phyloP scores from a whole-genome alignment of 2,113 vertebrate genomes.

The Laticauda laticaudata region DNA sequence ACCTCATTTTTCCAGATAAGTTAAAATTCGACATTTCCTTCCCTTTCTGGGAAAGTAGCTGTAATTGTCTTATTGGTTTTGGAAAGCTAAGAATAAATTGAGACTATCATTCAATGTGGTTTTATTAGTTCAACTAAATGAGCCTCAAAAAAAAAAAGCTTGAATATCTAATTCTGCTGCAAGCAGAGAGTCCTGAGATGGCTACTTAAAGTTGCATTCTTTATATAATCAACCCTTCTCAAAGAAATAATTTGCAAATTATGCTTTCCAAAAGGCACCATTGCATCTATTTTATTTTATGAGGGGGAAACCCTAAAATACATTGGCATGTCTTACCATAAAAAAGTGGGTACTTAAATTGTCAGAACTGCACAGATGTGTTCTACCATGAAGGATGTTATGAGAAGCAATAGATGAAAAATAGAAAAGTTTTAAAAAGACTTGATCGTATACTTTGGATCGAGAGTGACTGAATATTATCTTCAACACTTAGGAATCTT shows the following conservation, averaged over 20 bases:
- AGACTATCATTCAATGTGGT: not conserved
- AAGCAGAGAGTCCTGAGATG: not conserved
- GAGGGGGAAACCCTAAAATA: not conserved
- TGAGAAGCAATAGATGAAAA: not conserved
- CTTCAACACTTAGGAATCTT: not conserved
- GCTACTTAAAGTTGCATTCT: not conserved
- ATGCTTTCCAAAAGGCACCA: not conserved
- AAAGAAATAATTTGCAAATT: not conserved
- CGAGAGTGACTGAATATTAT: not conserved
- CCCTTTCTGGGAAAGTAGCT: not conserved
- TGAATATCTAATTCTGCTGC: not conserved
- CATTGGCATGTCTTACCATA: not conserved
- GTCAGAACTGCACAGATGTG: not conserved
- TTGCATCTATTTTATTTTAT: not conserved
- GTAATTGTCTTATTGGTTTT: not conserved
- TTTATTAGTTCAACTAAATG: not conserved
- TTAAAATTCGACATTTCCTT: not conserved
- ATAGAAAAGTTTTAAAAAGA: not conserved
- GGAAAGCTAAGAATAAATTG: not conserved
- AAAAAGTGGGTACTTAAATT: not conserved
- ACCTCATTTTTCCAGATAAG: not conserved
- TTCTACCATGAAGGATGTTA: not conserved
- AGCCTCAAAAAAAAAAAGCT: not conserved
- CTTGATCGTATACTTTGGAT: not conserved
- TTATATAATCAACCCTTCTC: not conserved